Percentiles rank a stretch among this genome's conserved stretches.
phyloP scores from a whole-genome alignment of 1,140 invertebrate species.

The Aphaenogaster rudis region DNA sequence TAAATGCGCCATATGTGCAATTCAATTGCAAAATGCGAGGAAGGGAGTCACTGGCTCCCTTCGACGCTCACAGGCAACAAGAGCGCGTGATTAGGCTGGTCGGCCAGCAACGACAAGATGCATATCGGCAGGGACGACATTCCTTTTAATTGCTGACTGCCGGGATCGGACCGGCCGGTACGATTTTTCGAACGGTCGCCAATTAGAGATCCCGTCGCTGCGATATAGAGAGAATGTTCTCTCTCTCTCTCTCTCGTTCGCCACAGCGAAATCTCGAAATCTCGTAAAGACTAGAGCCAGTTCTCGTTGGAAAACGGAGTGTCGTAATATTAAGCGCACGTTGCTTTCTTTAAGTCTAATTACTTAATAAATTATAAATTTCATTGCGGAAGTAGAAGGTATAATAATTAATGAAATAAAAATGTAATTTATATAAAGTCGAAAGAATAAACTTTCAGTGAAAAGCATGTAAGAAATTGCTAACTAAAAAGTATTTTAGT shows the following conservation, averaged over 20 bases:
- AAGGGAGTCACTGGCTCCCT: conserved; percentile 22
- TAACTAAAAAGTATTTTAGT: neutral
- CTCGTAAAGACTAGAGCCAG: neutral
- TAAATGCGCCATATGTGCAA: conserved; percentile 19
- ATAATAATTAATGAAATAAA: neutral
- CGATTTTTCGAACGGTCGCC: conserved; percentile 42
- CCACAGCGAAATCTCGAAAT: neutral
- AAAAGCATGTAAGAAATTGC: neutral
- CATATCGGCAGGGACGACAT: conserved; percentile 49
- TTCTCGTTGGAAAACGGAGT: neutral
- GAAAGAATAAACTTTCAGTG: neutral
- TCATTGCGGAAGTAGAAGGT: neutral
- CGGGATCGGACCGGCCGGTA: conserved; percentile 31
- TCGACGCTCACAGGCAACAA: conserved; percentile 36
- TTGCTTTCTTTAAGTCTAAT: neutral
- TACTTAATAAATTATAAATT: neutral
- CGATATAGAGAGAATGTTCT: conserved; percentile 38
- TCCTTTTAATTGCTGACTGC: conserved; percentile 57
- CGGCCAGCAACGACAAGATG: conserved; percentile 43
- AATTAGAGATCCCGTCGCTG: conserved; percentile 51
- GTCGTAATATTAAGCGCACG: neutral
- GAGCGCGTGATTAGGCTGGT: conserved; percentile 46
- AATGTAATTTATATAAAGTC: neutral
- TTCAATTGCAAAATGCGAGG: conserved; percentile 17
- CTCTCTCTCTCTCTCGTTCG: neutral